phyloP scores from a whole-genome alignment of 2,888 invertebrate genomes.

The Eulithis testata region DNA sequence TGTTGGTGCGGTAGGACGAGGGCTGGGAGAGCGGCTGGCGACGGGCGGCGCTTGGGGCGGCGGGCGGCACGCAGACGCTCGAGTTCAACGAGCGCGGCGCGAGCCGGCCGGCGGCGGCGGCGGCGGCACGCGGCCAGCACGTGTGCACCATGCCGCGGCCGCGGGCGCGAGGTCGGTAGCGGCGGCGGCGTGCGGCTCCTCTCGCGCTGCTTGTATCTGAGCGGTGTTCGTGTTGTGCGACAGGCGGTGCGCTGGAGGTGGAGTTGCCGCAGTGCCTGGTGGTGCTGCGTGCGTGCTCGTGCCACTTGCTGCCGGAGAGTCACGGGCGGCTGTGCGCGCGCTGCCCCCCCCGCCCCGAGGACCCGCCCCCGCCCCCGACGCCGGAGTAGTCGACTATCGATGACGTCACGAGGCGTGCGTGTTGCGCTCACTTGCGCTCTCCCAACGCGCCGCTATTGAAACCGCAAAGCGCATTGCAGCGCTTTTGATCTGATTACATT shows the following conservation, averaged over 20 bases:
- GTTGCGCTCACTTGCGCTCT: no score
- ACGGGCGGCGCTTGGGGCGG: slow-evolving; percentile 27
- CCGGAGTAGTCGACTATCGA: no score
- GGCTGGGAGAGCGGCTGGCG: slow-evolving; percentile 47
- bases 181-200: no score
- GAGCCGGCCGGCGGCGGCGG: slow-evolving; percentile 45
- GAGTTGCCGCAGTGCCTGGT: slow-evolving; percentile 54
- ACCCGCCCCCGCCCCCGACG: background rate
- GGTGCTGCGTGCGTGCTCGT: slow-evolving; percentile 48
- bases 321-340: slow-evolving; percentile 44
- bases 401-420: no score
- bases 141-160: slow-evolving; percentile 38
- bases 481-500: no score
- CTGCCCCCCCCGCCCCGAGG: slow-evolving; percentile 4
- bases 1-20: slow-evolving; percentile 51
- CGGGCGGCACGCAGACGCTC: slow-evolving; percentile 54
- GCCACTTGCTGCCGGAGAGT: slow-evolving; percentile 60
- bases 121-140: slow-evolving; percentile 43
- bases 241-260: slow-evolving; percentile 1
- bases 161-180: slow-evolving; percentile 6
- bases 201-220: no score
- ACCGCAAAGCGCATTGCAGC: no score
- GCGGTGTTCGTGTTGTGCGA: background rate
- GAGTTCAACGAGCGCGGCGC: slow-evolving; percentile 57
- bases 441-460: no score